These are phyloP conservation scores for Diorhabda sublineata DNA, from an alignment of 1,140 invertebrate species.

Conservation along the genomic window DNA sequence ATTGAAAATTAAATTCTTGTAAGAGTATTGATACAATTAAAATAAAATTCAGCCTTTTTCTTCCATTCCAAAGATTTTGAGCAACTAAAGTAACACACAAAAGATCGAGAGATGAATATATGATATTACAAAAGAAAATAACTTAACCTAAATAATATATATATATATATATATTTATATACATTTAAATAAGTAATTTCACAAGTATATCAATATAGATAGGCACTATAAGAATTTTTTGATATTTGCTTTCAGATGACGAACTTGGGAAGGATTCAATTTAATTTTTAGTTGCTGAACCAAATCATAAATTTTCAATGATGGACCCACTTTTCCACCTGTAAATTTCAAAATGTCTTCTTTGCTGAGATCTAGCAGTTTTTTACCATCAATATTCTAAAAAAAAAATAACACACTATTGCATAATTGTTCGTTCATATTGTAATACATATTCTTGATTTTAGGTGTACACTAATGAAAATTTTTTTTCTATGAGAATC, in stretches of 20 bases:
- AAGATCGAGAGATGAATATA: constrained; percentile 12
- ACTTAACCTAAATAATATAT: neutral
- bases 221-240: constrained; percentile 49
- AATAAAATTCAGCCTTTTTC: no score
- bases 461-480: no score
- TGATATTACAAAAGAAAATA: constrained; percentile 13
- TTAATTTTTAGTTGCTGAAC: constrained; percentile 83
- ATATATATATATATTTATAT: neutral
- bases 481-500: no score
- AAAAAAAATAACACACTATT: constrained; percentile 35
- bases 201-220: constrained; percentile 10
- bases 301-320: constrained; percentile 87
- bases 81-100: constrained; percentile 19
- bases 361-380: constrained; percentile 75
- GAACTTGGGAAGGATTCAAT: constrained; percentile 70
- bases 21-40: no score
- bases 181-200: neutral
- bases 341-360: constrained; percentile 86
- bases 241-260: constrained; percentile 51
- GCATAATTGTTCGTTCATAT: neutral
- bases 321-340: constrained; percentile 90
- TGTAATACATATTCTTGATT: neutral
- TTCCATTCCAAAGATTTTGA: neutral
- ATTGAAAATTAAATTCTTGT: no score
- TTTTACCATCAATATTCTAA: constrained; percentile 74